phyloP scores from a whole-genome alignment of 1,140 invertebrate species.

The Orius insidiosus region DNA sequence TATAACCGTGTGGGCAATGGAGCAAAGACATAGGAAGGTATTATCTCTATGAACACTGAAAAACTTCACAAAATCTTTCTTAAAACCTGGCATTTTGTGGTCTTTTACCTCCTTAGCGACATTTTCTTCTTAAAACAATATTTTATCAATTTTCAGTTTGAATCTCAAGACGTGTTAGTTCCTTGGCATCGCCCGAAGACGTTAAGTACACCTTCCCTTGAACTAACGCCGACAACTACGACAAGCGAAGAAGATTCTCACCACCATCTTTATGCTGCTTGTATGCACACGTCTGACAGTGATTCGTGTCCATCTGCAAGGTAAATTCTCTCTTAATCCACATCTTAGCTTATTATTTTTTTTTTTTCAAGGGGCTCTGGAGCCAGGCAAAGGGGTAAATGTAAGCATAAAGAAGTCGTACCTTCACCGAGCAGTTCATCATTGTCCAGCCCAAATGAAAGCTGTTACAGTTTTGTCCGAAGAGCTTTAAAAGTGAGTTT shows the following conservation, averaged over 20 bases:
- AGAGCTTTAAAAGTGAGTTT: slow-evolving; percentile 59
- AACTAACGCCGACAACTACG: slow-evolving; percentile 39
- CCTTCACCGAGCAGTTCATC: slow-evolving; percentile 63
- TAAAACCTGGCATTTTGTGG: too few species aligned
- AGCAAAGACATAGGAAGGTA: slow-evolving; percentile 73
- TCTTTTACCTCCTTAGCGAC: not conserved
- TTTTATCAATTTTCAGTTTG: slow-evolving; percentile 53
- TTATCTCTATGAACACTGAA: not conserved
- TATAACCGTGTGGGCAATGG: slow-evolving; percentile 93
- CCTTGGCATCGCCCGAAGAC: slow-evolving; percentile 73
- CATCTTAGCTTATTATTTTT: not conserved
- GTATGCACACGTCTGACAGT: slow-evolving; percentile 42
- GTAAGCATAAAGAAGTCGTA: slow-evolving; percentile 35
- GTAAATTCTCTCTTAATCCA: slow-evolving; percentile 3
- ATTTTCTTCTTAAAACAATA: too few species aligned
- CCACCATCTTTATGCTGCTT: slow-evolving; percentile 35
- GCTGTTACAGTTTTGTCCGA: slow-evolving; percentile 83
- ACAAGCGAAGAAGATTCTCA: slow-evolving; percentile 30
- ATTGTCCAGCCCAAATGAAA: slow-evolving; percentile 77
- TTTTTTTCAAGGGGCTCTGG: slow-evolving; percentile 4
- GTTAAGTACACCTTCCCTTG: slow-evolving; percentile 42
- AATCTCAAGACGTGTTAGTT: slow-evolving; percentile 85
- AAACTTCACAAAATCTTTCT: too few species aligned
- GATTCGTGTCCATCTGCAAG: slow-evolving; percentile 29
- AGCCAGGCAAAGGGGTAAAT: slow-evolving; percentile 21